Evolutionary conservation across 2,113 vertebrate species (phyloP).

Genomic region (Oncorhynchus nerka): DNA sequence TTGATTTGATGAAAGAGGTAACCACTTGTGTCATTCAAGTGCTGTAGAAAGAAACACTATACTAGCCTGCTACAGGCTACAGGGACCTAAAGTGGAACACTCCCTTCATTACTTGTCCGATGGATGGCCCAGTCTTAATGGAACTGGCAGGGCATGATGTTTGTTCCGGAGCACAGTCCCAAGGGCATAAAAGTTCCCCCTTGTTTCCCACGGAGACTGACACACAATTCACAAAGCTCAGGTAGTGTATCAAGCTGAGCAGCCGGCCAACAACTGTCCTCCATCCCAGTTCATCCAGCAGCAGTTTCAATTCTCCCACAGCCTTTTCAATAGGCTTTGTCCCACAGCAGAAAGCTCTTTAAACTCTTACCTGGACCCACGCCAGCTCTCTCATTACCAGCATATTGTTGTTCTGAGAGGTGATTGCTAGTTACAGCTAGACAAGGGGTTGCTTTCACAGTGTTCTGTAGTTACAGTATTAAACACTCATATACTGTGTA

Average conservation of each 20-base stretch:
- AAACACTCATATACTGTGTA: neutral
- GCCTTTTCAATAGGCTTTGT: slow-evolving; percentile 43
- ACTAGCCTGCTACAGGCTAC: neutral
- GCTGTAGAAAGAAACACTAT: neutral
- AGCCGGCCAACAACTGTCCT: slow-evolving; percentile 37
- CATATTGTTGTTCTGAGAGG: slow-evolving; percentile 23
- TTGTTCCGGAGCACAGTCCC: slow-evolving; percentile 43
- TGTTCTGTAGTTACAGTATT: neutral
- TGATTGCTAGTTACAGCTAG: neutral
- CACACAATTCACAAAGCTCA: slow-evolving; percentile 42
- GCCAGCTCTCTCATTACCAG: slow-evolving; percentile 28
- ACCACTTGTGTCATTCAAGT: neutral
- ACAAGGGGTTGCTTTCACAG: neutral
- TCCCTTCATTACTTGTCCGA: slow-evolving; percentile 19
- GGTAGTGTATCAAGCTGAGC: slow-evolving; percentile 52
- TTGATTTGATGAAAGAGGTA: no score
- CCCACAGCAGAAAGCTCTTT: slow-evolving; percentile 43
- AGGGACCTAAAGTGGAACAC: neutral
- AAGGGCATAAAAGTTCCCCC: slow-evolving; percentile 33
- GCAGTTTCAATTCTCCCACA: slow-evolving; percentile 43
- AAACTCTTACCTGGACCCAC: slow-evolving; percentile 45
- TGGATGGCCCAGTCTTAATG: slow-evolving; percentile 29
- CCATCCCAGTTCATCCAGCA: slow-evolving; percentile 31
- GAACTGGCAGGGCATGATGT: slow-evolving; percentile 43
- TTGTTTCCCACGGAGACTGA: slow-evolving; percentile 53